phyloP scores from a whole-genome alignment of 2,797 vertebrate genomes.

The Lindbergichthys nudifrons region DNA sequence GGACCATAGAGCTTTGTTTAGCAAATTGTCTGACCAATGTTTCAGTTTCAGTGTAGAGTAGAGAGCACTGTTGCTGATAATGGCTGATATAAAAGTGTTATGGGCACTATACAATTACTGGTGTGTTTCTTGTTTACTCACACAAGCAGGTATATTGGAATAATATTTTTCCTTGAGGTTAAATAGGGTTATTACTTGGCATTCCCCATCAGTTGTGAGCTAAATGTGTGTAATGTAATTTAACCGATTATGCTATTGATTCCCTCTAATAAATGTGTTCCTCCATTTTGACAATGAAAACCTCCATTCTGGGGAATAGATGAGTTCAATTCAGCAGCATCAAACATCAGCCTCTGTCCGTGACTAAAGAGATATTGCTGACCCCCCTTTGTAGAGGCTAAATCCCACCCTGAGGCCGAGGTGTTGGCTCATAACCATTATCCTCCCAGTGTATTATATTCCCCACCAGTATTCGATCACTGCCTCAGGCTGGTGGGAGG shows the following conservation, averaged over 20 bases:
- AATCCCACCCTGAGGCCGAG: slow-evolving; percentile 46
- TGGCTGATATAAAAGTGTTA: background rate
- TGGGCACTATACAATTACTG: background rate
- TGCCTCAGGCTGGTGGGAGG: slow-evolving; percentile 36
- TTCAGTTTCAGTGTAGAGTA: background rate
- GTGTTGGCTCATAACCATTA: slow-evolving; percentile 50
- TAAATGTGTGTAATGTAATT: background rate
- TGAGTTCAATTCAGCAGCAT: slow-evolving; percentile 11
- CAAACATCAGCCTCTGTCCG: slow-evolving; percentile 11
- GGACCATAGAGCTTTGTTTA: background rate
- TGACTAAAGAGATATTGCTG: slow-evolving; percentile 41
- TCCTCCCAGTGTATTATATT: slow-evolving; percentile 46
- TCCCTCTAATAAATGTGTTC: slow-evolving; percentile 12
- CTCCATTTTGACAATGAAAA: slow-evolving; percentile 6
- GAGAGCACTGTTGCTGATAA: background rate
- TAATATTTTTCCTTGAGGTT: background rate
- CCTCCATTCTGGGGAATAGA: background rate
- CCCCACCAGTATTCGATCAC: slow-evolving; percentile 40
- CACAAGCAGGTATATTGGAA: background rate
- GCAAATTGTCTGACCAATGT: background rate
- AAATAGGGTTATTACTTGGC: slow-evolving; percentile 3
- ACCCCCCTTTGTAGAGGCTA: slow-evolving; percentile 26
- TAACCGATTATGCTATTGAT: slow-evolving; percentile 19
- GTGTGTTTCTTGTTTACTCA: slow-evolving; percentile 5
- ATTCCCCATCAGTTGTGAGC: background rate